Evolutionary conservation across 2,797 vertebrate species (phyloP).

Genomic region (Neopelma chrysocephalum): DNA sequence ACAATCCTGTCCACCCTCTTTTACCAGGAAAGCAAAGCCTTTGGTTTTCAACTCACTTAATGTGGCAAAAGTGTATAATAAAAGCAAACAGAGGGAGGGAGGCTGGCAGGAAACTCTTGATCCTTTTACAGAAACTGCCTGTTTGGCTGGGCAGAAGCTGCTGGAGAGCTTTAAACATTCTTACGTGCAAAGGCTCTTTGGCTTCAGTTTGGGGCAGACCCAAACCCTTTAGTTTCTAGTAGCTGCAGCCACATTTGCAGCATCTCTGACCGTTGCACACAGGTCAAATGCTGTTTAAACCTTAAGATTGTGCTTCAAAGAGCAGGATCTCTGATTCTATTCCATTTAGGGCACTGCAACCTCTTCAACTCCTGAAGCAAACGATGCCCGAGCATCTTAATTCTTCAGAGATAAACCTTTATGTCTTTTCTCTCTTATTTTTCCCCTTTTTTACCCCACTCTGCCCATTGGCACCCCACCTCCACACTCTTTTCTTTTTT

Average conservation of each 20-base stretch:
- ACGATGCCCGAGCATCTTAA: background rate
- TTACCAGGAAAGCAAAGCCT: slow-evolving; percentile 50
- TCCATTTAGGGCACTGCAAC: background rate
- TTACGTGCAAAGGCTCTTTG: background rate
- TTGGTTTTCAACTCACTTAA: slow-evolving; percentile 49
- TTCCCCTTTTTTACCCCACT: background rate
- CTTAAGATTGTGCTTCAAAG: background rate
- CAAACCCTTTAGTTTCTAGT: background rate
- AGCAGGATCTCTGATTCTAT: background rate
- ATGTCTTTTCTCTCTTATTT: background rate
- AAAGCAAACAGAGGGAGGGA: slow-evolving; percentile 25
- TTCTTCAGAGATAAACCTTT: background rate
- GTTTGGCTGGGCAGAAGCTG: slow-evolving; percentile 47
- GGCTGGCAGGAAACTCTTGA: slow-evolving; percentile 57
- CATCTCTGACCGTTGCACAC: background rate
- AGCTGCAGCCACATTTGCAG: background rate
- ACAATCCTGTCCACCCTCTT: slow-evolving; percentile 12
- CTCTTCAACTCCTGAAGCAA: background rate
- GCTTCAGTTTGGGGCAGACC: background rate
- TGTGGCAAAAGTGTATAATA: slow-evolving; percentile 54
- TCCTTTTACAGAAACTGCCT: slow-evolving; percentile 60
- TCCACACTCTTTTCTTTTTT: background rate
- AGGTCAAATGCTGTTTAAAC: background rate
- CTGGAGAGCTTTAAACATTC: slow-evolving; percentile 38
- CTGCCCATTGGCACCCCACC: background rate